Percentiles rank a stretch among this genome's conserved stretches.
Evolutionary conservation across 2,888 invertebrate genomes (phyloP).

Genomic region (Dinocampus coccinellae): DNA sequence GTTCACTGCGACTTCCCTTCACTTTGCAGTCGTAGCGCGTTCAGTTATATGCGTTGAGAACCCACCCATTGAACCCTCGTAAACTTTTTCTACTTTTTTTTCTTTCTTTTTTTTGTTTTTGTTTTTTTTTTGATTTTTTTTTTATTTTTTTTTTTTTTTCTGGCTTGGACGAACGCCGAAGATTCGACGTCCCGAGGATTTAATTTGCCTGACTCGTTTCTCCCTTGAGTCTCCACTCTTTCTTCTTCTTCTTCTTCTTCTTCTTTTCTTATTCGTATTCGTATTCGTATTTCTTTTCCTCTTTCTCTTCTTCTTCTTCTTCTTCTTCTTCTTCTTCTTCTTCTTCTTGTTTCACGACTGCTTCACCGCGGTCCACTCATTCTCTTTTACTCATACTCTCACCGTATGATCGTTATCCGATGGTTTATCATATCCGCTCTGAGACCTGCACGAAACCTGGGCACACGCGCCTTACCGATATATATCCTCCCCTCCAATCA

Average conservation of each 20-base stretch:
- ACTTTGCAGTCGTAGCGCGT: conserved; percentile 5
- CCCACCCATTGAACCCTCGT: conserved; percentile 64
- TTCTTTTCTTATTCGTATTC: neutral
- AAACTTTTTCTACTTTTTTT: conserved; percentile 56
- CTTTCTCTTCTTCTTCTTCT: conserved; percentile 16
- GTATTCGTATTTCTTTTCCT: neutral
- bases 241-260: conserved; percentile 3
- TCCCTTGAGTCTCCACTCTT: conserved; percentile 34
- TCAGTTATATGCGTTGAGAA: conserved; percentile 38
- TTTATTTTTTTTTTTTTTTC: conserved; percentile 30
- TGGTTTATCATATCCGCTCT: conserved; percentile 64
- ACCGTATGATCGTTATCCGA: conserved; percentile 61
- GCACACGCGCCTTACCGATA: conserved; percentile 47
- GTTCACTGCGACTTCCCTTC: conserved; percentile 17
- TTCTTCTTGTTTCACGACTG: conserved; percentile 46
- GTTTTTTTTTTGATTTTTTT: no score
- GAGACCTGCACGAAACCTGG: conserved; percentile 47
- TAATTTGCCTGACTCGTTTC: conserved; percentile 61
- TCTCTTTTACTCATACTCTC: conserved; percentile 1
- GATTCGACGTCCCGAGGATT: conserved; percentile 65
- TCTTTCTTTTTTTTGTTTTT: no score
- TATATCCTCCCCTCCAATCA: conserved; percentile 20
- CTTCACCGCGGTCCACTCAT: conserved; percentile 32
- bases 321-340: neutral
- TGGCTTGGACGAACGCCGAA: conserved; percentile 34